These are phyloP conservation scores for Pteropus rufus DNA, from an alignment of 2,797 vertebrate species.

Conservation along the genomic window DNA sequence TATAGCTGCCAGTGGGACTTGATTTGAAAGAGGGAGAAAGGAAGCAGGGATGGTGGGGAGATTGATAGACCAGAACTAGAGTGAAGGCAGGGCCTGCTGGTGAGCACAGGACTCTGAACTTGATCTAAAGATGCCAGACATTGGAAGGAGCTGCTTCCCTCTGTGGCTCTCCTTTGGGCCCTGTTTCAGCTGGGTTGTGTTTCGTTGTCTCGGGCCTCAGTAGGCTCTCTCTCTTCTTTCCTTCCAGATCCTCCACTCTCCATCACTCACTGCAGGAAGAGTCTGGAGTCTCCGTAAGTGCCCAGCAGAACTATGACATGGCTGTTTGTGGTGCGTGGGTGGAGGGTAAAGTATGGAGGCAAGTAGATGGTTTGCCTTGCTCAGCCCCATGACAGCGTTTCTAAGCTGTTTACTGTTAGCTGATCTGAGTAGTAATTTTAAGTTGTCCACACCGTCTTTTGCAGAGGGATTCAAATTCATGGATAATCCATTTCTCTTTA, in stretches of 20 bases:
- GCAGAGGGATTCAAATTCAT: not conserved
- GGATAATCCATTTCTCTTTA: not conserved
- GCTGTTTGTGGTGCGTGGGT: not conserved
- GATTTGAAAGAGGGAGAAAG: not conserved
- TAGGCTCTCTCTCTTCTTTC: slow-evolving; percentile 33
- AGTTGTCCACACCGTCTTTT: not conserved
- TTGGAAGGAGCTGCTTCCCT: not conserved
- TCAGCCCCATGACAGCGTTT: not conserved
- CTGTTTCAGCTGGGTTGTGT: not conserved
- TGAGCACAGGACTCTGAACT: not conserved
- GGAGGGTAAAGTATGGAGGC: not conserved
- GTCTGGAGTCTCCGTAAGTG: slow-evolving; percentile 98
- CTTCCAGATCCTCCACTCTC: slow-evolving; percentile 96
- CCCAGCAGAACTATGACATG: not conserved
- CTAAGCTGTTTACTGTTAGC: not conserved
- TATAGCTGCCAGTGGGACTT: not conserved
- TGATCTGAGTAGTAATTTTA: not conserved
- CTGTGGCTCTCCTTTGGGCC: too few species aligned
- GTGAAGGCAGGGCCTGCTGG: not conserved
- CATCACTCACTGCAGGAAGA: slow-evolving; percentile 98
- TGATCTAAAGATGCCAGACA: rapidly evolving
- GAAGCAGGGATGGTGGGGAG: not conserved
- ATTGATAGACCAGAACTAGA: not conserved
- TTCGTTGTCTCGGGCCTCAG: not conserved
- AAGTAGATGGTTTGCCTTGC: rapidly evolving